Evolutionary conservation across 2,888 invertebrate species (phyloP).

Genomic region (Catocala fraxini): DNA sequence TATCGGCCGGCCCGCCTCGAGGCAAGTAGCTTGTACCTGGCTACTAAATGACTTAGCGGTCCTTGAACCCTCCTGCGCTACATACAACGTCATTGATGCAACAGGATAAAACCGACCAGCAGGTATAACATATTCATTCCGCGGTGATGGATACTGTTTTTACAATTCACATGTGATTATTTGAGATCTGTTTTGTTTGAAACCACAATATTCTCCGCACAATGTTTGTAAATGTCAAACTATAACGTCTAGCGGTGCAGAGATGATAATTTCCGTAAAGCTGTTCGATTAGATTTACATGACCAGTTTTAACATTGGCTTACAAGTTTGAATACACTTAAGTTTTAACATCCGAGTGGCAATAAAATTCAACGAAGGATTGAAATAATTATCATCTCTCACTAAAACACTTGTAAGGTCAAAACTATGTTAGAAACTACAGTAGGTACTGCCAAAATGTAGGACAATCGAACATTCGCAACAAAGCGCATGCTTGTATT

Average conservation of each 20-base stretch:
- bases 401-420: constrained; percentile 1
- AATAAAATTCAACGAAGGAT: constrained; percentile 19
- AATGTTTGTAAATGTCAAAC: constrained; percentile 33
- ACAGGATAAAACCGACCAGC: constrained; percentile 54
- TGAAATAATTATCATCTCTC: background rate
- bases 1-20: constrained; percentile 58
- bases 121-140: constrained; percentile 36
- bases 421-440: constrained; percentile 26
- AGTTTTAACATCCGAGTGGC: constrained; percentile 21
- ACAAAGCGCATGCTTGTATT: constrained; percentile 59
- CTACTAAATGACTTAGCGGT: constrained; percentile 73
- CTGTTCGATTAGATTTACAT: constrained; percentile 50
- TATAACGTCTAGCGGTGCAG: constrained; percentile 24
- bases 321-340: constrained; percentile 33
- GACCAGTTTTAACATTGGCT: constrained; percentile 48
- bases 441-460: constrained; percentile 42
- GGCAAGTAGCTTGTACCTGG: constrained; percentile 70
- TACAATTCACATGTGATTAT: constrained; percentile 6
- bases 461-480: constrained; percentile 58
- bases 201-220: constrained; percentile 4
- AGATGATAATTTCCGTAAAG: constrained; percentile 45
- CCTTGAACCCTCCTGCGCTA: constrained; percentile 67
- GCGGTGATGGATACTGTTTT: constrained; percentile 15
- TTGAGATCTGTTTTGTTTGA: background rate
- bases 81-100: constrained; percentile 54